These are phyloP conservation scores for Corvus cornix DNA, from an alignment of 2,113 vertebrate species.

Conservation along the genomic window DNA sequence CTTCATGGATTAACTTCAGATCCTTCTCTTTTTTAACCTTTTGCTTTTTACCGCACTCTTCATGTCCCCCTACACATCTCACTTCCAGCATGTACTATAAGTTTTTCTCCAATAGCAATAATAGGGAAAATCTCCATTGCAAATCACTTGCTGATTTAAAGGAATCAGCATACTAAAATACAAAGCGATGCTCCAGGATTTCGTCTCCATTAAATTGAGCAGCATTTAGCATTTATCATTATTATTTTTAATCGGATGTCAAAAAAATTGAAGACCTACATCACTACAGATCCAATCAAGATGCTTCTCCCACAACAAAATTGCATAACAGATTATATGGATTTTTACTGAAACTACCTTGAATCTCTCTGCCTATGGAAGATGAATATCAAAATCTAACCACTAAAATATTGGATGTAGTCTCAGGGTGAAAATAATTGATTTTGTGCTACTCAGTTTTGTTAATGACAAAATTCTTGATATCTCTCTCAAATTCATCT, in stretches of 20 bases:
- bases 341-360: background rate
- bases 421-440: background rate
- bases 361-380: background rate
- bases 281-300: background rate
- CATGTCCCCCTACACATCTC: background rate
- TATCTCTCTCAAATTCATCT: background rate
- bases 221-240: background rate
- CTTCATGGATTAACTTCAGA: background rate
- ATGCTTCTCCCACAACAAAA: background rate
- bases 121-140: background rate
- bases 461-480: background rate
- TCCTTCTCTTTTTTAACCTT: background rate
- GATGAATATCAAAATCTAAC: background rate
- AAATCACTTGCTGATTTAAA: background rate
- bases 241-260: background rate
- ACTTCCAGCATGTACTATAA: background rate
- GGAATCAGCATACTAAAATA: background rate
- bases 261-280: background rate
- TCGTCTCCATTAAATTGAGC: background rate
- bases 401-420: background rate
- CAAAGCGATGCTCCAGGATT: background rate
- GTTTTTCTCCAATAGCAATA: background rate
- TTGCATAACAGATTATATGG: background rate
- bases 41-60: background rate
- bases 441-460: background rate